phyloP scores from a whole-genome alignment of 2,888 invertebrate species.

The Thelaira solivaga region DNA sequence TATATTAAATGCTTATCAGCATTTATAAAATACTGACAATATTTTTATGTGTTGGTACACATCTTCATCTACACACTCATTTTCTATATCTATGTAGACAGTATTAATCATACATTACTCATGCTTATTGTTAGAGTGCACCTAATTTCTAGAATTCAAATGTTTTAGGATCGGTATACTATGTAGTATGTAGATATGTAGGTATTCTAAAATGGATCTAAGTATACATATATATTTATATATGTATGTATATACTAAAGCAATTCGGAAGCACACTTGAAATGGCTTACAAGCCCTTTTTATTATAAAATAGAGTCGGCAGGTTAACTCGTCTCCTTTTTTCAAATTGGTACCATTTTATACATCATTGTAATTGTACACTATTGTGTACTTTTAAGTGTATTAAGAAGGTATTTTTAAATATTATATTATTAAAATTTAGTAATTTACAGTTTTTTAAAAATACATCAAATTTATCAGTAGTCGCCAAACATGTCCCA shows the following conservation, averaged over 20 bases:
- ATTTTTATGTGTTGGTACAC: conserved; percentile 12
- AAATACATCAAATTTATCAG: too few species aligned
- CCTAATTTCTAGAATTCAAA: too few species aligned
- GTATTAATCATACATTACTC: conserved; percentile 6
- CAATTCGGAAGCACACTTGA: neutral
- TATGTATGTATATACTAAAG: neutral
- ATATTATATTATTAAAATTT: too few species aligned
- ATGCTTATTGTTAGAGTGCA: too few species aligned
- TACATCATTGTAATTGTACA: neutral
- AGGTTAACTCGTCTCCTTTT: too few species aligned
- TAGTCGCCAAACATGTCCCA: too few species aligned
- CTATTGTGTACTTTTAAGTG: neutral
- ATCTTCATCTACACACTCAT: neutral
- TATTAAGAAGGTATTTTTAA: neutral
- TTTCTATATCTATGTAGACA: neutral
- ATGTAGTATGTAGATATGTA: neutral
- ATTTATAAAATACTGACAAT: conserved; percentile 7
- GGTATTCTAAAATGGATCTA: neutral
- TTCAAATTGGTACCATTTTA: too few species aligned
- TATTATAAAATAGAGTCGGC: too few species aligned
- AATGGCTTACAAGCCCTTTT: too few species aligned
- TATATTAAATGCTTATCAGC: conserved; percentile 34
- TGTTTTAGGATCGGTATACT: too few species aligned
- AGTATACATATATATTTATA: neutral
- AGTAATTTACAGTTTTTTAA: too few species aligned